phyloP scores from a whole-genome alignment of 1,140 invertebrate genomes.

The Pogonognathellus flavescens region DNA sequence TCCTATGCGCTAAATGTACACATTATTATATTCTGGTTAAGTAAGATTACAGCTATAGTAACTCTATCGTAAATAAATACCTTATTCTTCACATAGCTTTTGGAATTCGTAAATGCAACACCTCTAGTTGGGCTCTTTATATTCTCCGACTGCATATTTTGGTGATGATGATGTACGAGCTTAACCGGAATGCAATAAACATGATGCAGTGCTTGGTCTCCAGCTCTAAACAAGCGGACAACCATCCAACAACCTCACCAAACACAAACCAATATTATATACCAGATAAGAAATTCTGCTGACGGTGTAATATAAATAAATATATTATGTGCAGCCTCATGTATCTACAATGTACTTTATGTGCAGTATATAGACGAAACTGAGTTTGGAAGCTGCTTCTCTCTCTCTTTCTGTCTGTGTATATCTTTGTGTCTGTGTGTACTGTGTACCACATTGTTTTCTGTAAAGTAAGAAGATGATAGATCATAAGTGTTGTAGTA shows the following conservation, averaged over 20 bases:
- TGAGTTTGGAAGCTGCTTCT: no score
- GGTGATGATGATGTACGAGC: conserved; percentile 49
- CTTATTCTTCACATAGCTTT: conserved; percentile 13
- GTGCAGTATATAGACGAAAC: background rate
- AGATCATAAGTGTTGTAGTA: background rate
- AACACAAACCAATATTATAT: background rate
- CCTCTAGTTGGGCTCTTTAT: conserved; percentile 11
- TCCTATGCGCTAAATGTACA: background rate
- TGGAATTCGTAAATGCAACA: conserved; percentile 42
- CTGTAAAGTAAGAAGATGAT: background rate
- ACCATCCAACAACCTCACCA: background rate
- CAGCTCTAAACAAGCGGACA: conserved; percentile 41
- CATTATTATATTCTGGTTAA: background rate
- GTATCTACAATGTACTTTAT: background rate
- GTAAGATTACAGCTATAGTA: background rate
- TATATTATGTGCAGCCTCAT: background rate
- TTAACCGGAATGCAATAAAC: conserved; percentile 46
- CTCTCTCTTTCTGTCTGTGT: no score
- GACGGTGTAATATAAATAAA: background rate
- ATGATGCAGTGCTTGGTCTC: conserved; percentile 42
- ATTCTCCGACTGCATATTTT: conserved; percentile 15
- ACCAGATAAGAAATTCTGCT: background rate
- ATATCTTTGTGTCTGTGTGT: no score
- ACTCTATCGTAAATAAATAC: conserved; percentile 5
- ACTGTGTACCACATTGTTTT: background rate